Evolutionary conservation across 1,140 invertebrate species (phyloP).

Genomic region (Aphis gossypii): DNA sequence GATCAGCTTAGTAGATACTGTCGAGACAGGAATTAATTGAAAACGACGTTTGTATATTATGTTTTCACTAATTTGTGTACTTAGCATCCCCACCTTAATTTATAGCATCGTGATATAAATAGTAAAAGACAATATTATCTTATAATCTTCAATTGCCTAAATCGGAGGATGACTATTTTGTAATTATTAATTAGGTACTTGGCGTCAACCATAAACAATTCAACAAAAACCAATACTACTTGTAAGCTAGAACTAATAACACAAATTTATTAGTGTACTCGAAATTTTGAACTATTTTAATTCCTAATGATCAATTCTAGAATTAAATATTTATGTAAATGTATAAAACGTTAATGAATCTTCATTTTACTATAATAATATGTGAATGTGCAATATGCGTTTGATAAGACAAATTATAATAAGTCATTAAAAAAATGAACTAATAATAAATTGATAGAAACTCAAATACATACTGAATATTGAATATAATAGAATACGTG

Average conservation of each 20-base stretch:
- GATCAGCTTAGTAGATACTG: not conserved
- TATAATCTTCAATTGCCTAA: not conserved
- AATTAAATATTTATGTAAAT: not conserved
- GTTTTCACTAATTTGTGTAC: not conserved
- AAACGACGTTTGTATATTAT: not conserved
- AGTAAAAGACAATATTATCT: slow-evolving; percentile 8
- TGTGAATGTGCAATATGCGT: not conserved
- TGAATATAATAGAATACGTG: not conserved
- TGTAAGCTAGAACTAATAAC: not conserved
- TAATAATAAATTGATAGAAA: not conserved
- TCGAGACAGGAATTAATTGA: not conserved
- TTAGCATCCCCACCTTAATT: not conserved
- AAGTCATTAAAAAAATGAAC: not conserved
- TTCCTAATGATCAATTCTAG: not conserved
- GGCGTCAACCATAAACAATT: not conserved
- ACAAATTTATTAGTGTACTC: not conserved
- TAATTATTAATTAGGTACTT: not conserved
- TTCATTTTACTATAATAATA: not conserved
- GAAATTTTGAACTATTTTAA: not conserved
- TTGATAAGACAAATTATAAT: not conserved
- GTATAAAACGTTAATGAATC: not conserved
- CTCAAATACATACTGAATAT: not conserved
- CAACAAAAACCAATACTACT: not conserved
- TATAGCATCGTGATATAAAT: not conserved
- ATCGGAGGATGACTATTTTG: not conserved